Evolutionary conservation across 2,888 invertebrate genomes (phyloP).

Genomic region (Lepeophtheirus nordmannii): DNA sequence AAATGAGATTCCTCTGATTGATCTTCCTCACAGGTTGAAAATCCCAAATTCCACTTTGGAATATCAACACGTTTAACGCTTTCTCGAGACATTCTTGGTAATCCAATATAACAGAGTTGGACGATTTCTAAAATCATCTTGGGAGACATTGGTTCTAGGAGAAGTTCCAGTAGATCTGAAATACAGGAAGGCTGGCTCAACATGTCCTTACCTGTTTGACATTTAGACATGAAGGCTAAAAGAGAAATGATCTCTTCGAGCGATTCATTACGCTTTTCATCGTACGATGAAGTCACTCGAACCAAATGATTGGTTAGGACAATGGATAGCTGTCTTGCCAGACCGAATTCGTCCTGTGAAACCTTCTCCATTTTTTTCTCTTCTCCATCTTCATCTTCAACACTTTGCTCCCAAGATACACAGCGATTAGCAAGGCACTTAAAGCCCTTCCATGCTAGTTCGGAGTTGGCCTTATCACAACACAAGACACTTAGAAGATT

Average conservation of each 20-base stretch:
- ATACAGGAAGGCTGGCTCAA: slow-evolving; percentile 35
- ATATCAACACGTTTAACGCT: slow-evolving; percentile 34
- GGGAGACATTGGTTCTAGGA: slow-evolving; percentile 35
- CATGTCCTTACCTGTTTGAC: slow-evolving; percentile 35
- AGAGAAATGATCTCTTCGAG: slow-evolving; percentile 34
- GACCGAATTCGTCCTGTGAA: slow-evolving; percentile 29
- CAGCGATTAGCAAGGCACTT: slow-evolving; percentile 35
- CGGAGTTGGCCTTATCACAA: slow-evolving; percentile 31
- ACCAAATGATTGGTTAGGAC: slow-evolving; percentile 34
- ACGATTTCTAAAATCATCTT: slow-evolving; percentile 34
- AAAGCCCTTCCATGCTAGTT: slow-evolving; percentile 36
- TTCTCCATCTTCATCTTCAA: slow-evolving; percentile 30
- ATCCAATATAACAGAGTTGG: slow-evolving; percentile 34
- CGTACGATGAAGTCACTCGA: slow-evolving; percentile 34
- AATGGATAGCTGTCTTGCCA: slow-evolving; percentile 35
- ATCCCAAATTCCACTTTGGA: slow-evolving; percentile 31
- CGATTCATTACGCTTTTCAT: slow-evolving; percentile 34
- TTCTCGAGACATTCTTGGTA: slow-evolving; percentile 33
- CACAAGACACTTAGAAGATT: slow-evolving; percentile 34
- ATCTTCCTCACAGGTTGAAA: background rate
- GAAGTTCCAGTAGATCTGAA: slow-evolving; percentile 34
- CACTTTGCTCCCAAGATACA: slow-evolving; percentile 35
- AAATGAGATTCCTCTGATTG: slow-evolving; percentile 30
- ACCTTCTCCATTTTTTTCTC: slow-evolving; percentile 27
- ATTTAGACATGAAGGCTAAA: slow-evolving; percentile 28